phyloP scores from a whole-genome alignment of 2,888 invertebrate species.

The Epirrhoe alternata region DNA sequence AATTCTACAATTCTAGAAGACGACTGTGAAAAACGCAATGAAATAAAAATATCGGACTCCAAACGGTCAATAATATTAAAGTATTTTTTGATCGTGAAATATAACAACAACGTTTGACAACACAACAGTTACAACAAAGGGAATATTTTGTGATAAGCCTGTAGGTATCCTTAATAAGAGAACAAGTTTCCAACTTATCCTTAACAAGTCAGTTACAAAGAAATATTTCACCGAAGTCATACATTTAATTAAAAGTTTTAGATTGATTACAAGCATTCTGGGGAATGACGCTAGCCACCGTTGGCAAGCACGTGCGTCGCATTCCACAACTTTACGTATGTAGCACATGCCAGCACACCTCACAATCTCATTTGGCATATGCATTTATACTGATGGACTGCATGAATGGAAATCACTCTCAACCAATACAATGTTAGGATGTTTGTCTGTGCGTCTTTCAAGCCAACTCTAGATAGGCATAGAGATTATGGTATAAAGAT shows the following conservation, averaged over 20 bases:
- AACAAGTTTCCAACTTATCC: not conserved
- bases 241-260: not conserved
- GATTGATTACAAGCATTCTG: not conserved
- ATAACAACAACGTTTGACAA: too few species aligned
- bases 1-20: too few species aligned
- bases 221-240: not conserved
- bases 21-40: too few species aligned
- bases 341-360: not conserved
- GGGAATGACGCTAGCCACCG: constrained; percentile 1
- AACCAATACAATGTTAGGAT: not conserved
- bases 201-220: not conserved
- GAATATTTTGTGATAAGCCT: too few species aligned
- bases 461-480: not conserved
- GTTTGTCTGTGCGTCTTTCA: constrained; percentile 8
- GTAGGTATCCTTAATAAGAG: too few species aligned
- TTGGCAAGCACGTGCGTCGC: constrained; percentile 22
- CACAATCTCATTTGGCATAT: constrained; percentile 14
- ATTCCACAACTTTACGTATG: constrained; percentile 21
- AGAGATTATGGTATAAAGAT: not conserved
- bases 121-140: too few species aligned
- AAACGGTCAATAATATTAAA: too few species aligned
- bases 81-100: too few species aligned
- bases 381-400: constrained; percentile 7
- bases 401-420: constrained; percentile 18
- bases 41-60: too few species aligned